These are phyloP conservation scores for Spicauda simplicius DNA, from an alignment of 2,888 invertebrate species.

Conservation along the genomic window DNA sequence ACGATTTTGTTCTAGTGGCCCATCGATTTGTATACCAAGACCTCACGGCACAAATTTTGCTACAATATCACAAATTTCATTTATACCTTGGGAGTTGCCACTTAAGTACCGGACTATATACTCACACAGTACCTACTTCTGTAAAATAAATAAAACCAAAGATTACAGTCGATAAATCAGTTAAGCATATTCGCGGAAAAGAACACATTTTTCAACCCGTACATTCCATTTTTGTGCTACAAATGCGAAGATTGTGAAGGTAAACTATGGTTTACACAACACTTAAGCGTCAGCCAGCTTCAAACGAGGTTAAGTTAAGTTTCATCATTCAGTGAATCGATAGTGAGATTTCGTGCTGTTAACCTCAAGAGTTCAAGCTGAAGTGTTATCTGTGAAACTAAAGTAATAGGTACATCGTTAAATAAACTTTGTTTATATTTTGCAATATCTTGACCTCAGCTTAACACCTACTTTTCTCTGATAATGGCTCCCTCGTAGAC, in stretches of 20 bases:
- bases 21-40: too few relatives aligned
- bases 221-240: conserved; percentile 17
- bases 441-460: conserved; percentile 17
- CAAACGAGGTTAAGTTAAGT: conserved; percentile 47
- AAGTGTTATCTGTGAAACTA: too few relatives aligned
- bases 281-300: conserved; percentile 43
- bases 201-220: conserved; percentile 1
- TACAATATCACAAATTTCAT: too few relatives aligned
- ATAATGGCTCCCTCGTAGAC: conserved; percentile 5
- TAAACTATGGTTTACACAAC: conserved; percentile 50
- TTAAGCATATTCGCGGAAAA: not conserved
- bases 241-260: conserved; percentile 37
- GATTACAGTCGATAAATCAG: too few relatives aligned
- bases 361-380: conserved; percentile 30
- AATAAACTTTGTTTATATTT: conserved; percentile 27
- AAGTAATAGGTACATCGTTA: conserved; percentile 1
- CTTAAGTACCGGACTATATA: too few relatives aligned
- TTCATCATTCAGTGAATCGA: conserved; percentile 41
- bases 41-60: too few relatives aligned
- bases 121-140: too few relatives aligned
- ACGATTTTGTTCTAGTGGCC: too few relatives aligned
- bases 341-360: conserved; percentile 27
- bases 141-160: too few relatives aligned
- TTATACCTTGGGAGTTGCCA: too few relatives aligned
- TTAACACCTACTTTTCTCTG: conserved; percentile 17